phyloP scores from a whole-genome alignment of 1,140 invertebrate genomes.

The Chymomyza costata region DNA sequence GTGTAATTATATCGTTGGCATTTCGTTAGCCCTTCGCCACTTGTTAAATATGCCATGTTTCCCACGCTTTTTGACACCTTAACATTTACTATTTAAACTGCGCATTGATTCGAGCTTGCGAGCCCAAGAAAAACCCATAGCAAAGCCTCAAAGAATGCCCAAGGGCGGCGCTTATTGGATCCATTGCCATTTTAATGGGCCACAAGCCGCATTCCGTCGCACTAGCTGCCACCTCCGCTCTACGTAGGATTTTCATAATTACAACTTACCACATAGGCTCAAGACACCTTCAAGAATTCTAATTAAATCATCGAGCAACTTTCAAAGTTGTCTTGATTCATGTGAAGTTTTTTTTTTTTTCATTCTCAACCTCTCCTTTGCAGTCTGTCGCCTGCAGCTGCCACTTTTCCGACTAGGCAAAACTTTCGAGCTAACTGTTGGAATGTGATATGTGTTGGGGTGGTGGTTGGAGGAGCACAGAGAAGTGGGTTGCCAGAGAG shows the following conservation, averaged over 20 bases:
- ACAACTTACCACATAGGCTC: no score
- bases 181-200: conserved; percentile 21
- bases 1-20: no score
- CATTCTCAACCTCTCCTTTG: no score
- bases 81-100: no score
- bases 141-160: no score
- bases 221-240: no score
- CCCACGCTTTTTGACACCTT: no score
- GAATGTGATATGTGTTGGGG: conserved; percentile 21
- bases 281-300: conserved; percentile 68
- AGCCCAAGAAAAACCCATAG: no score
- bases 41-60: no score
- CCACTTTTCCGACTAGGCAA: conserved; percentile 47
- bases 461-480: background rate
- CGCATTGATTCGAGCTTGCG: no score
- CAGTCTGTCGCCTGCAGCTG: conserved; percentile 62
- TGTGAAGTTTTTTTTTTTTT: conserved; percentile 27
- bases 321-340: conserved; percentile 66
- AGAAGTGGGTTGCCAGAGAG: background rate
- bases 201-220: conserved; percentile 20
- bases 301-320: conserved; percentile 70
- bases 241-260: no score
- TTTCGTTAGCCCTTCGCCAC: no score
- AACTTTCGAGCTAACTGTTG: conserved; percentile 32
- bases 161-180: background rate